Evolutionary conservation across 92 coral and sea anemone species (phyloP).

Genomic region (Umimayanthus kanabou): DNA sequence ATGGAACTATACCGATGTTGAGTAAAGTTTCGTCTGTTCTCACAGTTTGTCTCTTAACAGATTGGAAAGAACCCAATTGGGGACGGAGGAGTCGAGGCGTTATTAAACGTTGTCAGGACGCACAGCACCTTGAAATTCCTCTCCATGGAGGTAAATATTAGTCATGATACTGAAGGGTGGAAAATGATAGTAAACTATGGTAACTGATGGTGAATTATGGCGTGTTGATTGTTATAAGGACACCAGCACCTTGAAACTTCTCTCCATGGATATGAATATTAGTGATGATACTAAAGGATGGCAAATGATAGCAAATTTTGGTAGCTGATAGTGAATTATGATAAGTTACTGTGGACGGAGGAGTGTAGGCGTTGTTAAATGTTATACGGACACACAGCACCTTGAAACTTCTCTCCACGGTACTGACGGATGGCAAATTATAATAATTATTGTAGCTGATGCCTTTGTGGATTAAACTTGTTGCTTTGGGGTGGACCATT

Average conservation of each 20-base stretch:
- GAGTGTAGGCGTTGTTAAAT: slow-evolving; percentile 62
- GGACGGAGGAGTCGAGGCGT: slow-evolving; percentile 93
- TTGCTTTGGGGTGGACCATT: no score
- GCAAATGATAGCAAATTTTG: neutral
- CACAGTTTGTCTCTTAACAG: slow-evolving; percentile 43
- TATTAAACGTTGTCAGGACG: slow-evolving; percentile 74
- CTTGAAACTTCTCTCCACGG: neutral
- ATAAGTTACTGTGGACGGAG: slow-evolving; percentile 72
- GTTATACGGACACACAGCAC: neutral
- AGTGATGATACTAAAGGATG: neutral
- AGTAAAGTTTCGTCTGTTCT: neutral
- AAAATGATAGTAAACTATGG: neutral
- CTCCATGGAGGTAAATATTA: slow-evolving; percentile 78
- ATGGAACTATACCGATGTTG: no score
- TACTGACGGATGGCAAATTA: neutral
- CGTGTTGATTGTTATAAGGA: neutral
- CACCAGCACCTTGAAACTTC: no score
- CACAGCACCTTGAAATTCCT: slow-evolving; percentile 76
- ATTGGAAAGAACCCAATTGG: slow-evolving; percentile 97
- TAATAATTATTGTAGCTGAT: no score
- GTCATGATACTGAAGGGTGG: neutral
- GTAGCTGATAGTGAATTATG: neutral
- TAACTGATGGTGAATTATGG: neutral
- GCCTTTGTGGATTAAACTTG: no score
- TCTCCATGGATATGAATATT: slow-evolving; percentile 68